phyloP scores from a whole-genome alignment of 2,113 vertebrate species.

The Corythaeola cristata region DNA sequence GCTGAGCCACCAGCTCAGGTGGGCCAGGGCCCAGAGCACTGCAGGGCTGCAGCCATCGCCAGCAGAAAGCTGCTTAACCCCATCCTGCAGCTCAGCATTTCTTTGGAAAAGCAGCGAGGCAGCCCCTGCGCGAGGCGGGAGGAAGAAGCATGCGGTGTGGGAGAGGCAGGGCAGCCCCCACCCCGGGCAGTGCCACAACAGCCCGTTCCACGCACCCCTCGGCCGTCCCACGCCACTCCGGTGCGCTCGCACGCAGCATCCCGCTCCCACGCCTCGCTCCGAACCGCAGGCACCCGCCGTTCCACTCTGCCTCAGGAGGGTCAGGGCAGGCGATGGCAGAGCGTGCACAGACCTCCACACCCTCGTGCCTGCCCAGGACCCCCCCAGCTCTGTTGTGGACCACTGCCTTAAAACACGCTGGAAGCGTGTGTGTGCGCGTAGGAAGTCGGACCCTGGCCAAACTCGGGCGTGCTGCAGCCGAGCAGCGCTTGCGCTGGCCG shows the following conservation, averaged over 20 bases:
- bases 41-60: rapidly evolving
- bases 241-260: neutral
- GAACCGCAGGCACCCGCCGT: rapidly evolving
- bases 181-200: neutral
- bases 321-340: neutral
- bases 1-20: neutral
- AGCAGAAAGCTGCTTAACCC: neutral
- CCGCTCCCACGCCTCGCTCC: neutral
- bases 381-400: conserved; percentile 54
- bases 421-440: neutral
- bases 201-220: neutral
- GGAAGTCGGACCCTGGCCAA: neutral
- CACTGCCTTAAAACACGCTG: conserved; percentile 65
- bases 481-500: neutral
- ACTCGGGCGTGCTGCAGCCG: rapidly evolving
- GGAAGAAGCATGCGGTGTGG: rapidly evolving
- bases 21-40: neutral
- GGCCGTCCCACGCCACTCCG: neutral
- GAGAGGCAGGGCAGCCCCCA: neutral
- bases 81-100: neutral
- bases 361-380: conserved; percentile 59
- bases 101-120: neutral
- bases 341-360: neutral
- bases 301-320: neutral
- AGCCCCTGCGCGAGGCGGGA: neutral